A percentile compares a stretch with the other conserved stretches of the same genome.
phyloP scores from a whole-genome alignment of 2,113 vertebrate species.

The Corvus cornix region DNA sequence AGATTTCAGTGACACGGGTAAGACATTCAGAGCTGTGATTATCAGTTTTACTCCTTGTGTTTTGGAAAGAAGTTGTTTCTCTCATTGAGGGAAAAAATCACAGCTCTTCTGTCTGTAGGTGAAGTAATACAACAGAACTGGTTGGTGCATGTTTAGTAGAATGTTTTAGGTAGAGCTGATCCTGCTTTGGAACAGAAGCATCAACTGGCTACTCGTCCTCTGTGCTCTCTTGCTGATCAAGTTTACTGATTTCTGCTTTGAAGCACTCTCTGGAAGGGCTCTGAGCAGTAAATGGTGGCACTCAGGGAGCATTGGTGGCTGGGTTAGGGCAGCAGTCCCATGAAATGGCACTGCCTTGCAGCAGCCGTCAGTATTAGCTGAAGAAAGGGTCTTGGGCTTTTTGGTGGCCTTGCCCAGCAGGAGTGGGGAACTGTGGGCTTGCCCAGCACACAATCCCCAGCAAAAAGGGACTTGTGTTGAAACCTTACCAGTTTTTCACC shows the following conservation, averaged over 20 bases:
- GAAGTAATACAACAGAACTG: neutral
- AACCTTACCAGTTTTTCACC: neutral
- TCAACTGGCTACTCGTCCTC: neutral
- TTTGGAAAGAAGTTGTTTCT: neutral
- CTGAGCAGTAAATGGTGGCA: neutral
- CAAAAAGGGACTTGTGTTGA: neutral
- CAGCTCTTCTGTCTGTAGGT: neutral
- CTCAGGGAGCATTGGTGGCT: neutral
- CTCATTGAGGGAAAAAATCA: neutral
- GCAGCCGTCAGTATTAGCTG: neutral
- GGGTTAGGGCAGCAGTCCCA: neutral
- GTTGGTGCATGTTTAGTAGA: neutral
- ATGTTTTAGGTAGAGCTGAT: neutral
- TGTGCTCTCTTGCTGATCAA: neutral
- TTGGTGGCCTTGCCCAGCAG: neutral
- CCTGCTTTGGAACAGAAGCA: neutral
- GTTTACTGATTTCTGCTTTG: neutral
- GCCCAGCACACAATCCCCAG: neutral
- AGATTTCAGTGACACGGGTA: neutral
- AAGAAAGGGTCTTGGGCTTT: neutral
- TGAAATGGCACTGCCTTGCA: neutral
- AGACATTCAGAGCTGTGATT: neutral
- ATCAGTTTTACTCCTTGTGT: neutral
- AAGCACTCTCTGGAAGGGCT: neutral
- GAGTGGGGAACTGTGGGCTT: neutral